phyloP scores from a whole-genome alignment of 2,888 invertebrate species.

The Mellilla xanthometata region DNA sequence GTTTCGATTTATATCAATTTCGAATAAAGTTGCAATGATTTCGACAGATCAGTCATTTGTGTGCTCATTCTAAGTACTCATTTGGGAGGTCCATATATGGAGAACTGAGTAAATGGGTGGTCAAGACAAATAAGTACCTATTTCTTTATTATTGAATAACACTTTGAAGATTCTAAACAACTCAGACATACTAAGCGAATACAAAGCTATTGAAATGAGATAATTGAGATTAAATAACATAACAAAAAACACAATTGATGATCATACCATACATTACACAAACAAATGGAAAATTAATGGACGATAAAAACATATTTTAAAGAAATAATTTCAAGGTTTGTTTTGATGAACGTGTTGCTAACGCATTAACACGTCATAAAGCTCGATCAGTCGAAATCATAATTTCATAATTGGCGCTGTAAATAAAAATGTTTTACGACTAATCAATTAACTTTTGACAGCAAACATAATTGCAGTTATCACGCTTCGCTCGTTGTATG shows the following conservation, averaged over 20 bases:
- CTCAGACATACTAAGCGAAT: neutral
- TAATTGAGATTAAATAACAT: neutral
- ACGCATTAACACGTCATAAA: conserved; percentile 21
- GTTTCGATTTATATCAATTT: conserved; percentile 41
- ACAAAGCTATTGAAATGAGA: too few species aligned
- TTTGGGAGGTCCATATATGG: conserved; percentile 20
- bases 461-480: conserved; percentile 24
- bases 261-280: neutral
- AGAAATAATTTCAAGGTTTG: conserved; percentile 12
- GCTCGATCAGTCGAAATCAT: conserved; percentile 21
- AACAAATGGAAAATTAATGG: neutral
- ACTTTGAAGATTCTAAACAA: neutral
- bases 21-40: conserved; percentile 45
- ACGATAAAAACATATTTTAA: conserved; percentile 1
- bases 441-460: conserved; percentile 29
- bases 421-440: conserved; percentile 26
- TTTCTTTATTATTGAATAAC: neutral
- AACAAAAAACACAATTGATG: neutral
- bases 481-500: conserved; percentile 16
- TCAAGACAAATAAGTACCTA: neutral
- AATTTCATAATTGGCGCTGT: conserved; percentile 25
- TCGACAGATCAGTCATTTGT: conserved; percentile 48
- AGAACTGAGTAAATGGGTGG: conserved; percentile 6
- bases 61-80: conserved; percentile 34
- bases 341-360: conserved; percentile 14